Conservation (phyloP, 2,113 vertebrate genomes). For the Erpornis zantholeuca region DNA sequence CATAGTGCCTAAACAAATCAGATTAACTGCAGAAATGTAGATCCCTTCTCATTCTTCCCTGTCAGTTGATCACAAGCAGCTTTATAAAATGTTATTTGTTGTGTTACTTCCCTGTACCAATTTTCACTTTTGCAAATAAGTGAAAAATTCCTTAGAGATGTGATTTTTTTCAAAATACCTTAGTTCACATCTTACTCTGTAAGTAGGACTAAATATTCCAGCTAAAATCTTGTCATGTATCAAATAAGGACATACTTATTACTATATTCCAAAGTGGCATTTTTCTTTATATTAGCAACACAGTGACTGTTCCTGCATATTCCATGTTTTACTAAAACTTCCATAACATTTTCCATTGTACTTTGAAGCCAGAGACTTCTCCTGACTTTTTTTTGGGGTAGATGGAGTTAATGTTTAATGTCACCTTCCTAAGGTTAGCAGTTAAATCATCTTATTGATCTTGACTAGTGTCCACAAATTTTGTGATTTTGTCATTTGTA, state of each 20-base stretch:
- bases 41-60: neutral
- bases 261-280: neutral
- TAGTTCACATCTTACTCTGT: neutral
- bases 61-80: neutral
- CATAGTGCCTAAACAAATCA: neutral
- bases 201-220: neutral
- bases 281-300: neutral
- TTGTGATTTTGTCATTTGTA: neutral
- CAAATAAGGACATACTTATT: neutral
- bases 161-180: neutral
- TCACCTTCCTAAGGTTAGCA: neutral
- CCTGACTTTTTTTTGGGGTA: neutral
- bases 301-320: neutral
- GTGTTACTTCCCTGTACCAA: neutral
- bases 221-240: neutral
- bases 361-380: neutral
- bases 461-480: neutral
- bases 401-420: slow-evolving; percentile 28
- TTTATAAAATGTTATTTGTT: neutral
- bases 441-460: neutral
- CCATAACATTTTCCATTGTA: neutral
- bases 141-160: neutral
- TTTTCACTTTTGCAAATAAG: neutral
- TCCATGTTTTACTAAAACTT: neutral
- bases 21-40: neutral